phyloP scores from a whole-genome alignment of 2,113 vertebrate species.

The Bujurquina vittata region DNA sequence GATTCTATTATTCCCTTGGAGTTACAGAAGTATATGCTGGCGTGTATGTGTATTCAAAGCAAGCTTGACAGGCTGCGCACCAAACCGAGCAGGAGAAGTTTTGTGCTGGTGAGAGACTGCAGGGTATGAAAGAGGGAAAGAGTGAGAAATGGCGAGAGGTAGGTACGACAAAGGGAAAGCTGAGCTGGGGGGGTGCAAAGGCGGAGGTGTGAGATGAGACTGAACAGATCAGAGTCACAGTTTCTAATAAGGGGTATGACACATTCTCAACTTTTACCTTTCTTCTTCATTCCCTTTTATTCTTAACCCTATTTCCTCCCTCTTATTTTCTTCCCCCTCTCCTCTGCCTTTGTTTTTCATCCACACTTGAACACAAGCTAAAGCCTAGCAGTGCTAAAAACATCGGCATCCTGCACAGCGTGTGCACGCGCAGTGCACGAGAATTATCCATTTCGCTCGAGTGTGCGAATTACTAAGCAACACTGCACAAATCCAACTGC shows the following conservation, averaged over 20 bases:
- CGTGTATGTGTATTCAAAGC: constrained; percentile 53
- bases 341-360: background rate
- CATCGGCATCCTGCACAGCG: background rate
- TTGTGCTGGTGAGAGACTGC: constrained; percentile 60
- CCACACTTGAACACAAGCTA: background rate
- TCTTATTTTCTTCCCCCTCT: background rate
- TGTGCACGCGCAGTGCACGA: background rate
- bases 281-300: background rate
- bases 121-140: constrained; percentile 42
- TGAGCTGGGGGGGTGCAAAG: background rate
- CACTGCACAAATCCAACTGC: background rate
- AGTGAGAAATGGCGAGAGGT: constrained; percentile 39
- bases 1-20: constrained; percentile 73
- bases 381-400: background rate
- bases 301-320: background rate
- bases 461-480: background rate
- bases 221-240: constrained; percentile 49
- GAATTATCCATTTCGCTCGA: background rate
- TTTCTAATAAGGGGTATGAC: constrained; percentile 49
- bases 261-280: constrained; percentile 29
- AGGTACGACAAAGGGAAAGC: constrained; percentile 36
- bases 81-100: constrained; percentile 60
- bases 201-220: constrained; percentile 61
- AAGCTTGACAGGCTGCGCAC: constrained; percentile 60
- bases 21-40: constrained; percentile 47